Evolutionary conservation across 2,888 invertebrate genomes (phyloP).

Genomic region (Cyrtodaria siliqua): DNA sequence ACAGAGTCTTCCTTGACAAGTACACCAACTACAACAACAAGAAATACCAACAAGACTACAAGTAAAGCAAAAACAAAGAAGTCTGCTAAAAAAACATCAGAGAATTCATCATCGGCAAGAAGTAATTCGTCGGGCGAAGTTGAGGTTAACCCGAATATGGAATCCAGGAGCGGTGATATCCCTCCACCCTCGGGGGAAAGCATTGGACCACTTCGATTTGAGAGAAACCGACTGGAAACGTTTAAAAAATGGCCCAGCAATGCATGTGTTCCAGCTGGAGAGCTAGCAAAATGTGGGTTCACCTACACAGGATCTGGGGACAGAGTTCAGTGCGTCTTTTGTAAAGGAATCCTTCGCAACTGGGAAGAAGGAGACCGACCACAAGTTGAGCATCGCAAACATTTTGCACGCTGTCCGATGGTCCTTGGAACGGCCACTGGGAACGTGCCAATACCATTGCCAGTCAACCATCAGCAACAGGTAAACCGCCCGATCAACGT

Average conservation of each 20-base stretch:
- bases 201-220: conserved; percentile 65
- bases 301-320: conserved; percentile 92
- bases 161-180: conserved; percentile 25
- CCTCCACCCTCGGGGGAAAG: conserved; percentile 48
- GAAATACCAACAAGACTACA: not conserved
- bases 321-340: conserved; percentile 96
- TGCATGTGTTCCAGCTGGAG: conserved; percentile 63
- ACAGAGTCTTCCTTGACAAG: not conserved
- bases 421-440: conserved; percentile 86
- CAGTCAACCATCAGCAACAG: too few relatives aligned
- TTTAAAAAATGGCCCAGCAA: conserved; percentile 70
- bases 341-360: conserved; percentile 96
- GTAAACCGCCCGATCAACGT: conserved; percentile 33
- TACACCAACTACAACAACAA: not conserved
- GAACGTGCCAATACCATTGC: conserved; percentile 66
- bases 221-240: conserved; percentile 71
- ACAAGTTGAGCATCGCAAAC: conserved; percentile 96
- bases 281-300: conserved; percentile 95
- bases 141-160: too few relatives aligned
- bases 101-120: too few relatives aligned
- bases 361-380: conserved; percentile 97
- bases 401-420: conserved; percentile 94
- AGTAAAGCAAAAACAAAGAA: not conserved
- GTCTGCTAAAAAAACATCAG: not conserved
- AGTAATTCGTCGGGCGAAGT: not conserved